Evolutionary conservation across 1,140 invertebrate genomes (phyloP).

Genomic region (Neodiprion fabricii): DNA sequence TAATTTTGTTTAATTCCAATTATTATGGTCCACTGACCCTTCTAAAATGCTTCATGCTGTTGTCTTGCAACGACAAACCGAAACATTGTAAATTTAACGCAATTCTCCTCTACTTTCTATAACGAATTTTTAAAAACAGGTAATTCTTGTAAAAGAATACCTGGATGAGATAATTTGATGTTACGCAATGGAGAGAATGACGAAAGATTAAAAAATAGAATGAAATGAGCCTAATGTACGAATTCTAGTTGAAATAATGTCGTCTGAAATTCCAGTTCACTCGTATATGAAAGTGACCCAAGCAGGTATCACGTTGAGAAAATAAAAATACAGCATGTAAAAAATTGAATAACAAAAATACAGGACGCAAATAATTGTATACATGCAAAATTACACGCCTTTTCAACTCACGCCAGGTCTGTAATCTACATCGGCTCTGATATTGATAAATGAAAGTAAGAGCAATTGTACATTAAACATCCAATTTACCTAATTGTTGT

Average conservation of each 20-base stretch:
- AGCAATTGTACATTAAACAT: background rate
- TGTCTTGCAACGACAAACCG: background rate
- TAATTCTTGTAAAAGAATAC: background rate
- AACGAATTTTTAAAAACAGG: background rate
- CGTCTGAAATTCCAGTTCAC: background rate
- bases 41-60: background rate
- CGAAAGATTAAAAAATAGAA: too few relatives aligned
- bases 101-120: background rate
- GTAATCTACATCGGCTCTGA: background rate
- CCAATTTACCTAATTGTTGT: background rate
- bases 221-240: background rate
- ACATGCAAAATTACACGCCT: background rate
- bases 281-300: background rate
- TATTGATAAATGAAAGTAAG: background rate
- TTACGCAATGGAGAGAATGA: background rate
- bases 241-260: background rate
- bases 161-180: background rate
- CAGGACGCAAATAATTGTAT: background rate
- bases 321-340: background rate
- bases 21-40: background rate
- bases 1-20: background rate
- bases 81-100: background rate
- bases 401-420: background rate
- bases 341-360: background rate
- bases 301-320: background rate